phyloP scores from a whole-genome alignment of 2,888 invertebrate species.

The Drosophila robusta region DNA sequence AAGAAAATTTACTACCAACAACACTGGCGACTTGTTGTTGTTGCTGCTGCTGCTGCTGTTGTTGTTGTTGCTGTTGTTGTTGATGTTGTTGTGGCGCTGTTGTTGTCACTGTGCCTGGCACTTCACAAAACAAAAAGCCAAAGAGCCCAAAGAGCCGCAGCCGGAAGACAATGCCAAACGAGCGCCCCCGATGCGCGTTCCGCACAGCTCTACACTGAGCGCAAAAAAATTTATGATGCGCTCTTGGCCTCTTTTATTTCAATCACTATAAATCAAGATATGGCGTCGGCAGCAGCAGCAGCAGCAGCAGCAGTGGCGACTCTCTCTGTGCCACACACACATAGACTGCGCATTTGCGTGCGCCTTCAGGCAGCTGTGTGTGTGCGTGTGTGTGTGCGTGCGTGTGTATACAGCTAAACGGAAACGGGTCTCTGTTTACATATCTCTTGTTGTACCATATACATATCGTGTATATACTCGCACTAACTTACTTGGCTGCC shows the following conservation, averaged over 20 bases:
- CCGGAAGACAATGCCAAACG: conserved; percentile 78
- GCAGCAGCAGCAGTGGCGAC: conserved; percentile 18
- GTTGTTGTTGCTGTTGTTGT: conserved; percentile 10
- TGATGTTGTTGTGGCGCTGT: conserved; percentile 37
- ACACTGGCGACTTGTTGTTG: conserved; percentile 48
- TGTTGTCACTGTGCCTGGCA: conserved; percentile 64
- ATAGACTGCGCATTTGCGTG: conserved; percentile 72
- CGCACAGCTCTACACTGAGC: conserved; percentile 43
- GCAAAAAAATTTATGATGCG: conserved; percentile 79
- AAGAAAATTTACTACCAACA: conserved; percentile 80
- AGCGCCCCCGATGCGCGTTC: conserved; percentile 43
- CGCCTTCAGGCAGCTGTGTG: conserved; percentile 39
- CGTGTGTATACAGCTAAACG: conserved; percentile 56
- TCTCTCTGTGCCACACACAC: conserved; percentile 18
- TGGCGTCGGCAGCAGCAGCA: conserved; percentile 62
- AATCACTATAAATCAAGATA: conserved; percentile 82
- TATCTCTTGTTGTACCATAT: conserved; percentile 47
- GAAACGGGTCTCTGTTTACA: conserved; percentile 64
- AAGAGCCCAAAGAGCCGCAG: conserved; percentile 52
- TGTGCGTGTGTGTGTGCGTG: conserved; percentile 24
- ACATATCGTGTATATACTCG: conserved; percentile 45
- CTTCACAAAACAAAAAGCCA: conserved; percentile 70
- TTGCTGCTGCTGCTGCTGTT: conserved; percentile 5
- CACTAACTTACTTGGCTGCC: conserved; percentile 49
- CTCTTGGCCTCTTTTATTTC: conserved; percentile 81